Percentiles rank a stretch among this genome's conserved stretches.
Conservation (phyloP, 2,797 vertebrate species). For the Mastacembelus armatus region DNA sequence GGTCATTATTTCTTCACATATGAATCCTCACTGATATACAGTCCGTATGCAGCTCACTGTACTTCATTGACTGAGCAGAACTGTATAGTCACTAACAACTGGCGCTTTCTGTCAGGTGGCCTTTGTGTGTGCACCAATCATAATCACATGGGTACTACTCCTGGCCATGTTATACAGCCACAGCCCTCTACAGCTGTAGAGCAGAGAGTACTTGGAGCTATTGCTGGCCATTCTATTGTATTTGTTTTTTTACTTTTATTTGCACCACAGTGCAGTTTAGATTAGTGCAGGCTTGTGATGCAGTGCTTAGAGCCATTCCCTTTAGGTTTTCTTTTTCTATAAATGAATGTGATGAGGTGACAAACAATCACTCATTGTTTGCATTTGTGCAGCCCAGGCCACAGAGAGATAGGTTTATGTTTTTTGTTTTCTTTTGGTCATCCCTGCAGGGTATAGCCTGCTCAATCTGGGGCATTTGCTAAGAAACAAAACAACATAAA, state of each 20-base stretch:
- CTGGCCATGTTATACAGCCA: constrained; percentile 2
- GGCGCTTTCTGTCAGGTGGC: constrained; percentile 18
- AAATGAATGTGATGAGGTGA: constrained; percentile 25
- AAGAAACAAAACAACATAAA: too few relatives aligned
- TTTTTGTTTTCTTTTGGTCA: too few relatives aligned
- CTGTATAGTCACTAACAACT: not conserved
- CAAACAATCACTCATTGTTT: constrained; percentile 28
- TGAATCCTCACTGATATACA: not conserved
- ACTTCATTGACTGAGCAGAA: constrained; percentile 10
- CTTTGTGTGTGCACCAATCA: constrained; percentile 15
- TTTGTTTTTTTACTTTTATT: not conserved
- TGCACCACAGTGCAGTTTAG: not conserved
- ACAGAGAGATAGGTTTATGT: too few relatives aligned
- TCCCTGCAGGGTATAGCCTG: too few relatives aligned
- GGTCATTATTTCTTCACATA: not conserved
- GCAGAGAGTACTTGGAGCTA: constrained; percentile 24
- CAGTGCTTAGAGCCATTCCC: constrained; percentile 44
- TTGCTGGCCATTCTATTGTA: too few relatives aligned
- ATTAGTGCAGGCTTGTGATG: not conserved
- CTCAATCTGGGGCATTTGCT: too few relatives aligned
- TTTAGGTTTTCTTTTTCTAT: constrained; percentile 12
- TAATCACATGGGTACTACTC: constrained; percentile 28
- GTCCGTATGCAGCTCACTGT: constrained; percentile 8
- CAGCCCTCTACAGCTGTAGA: constrained; percentile 17
- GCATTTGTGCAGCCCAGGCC: not conserved